These are phyloP conservation scores for Aphelenchoides avenae DNA, from an alignment of 1,140 invertebrate genomes.

Conservation along the genomic window DNA sequence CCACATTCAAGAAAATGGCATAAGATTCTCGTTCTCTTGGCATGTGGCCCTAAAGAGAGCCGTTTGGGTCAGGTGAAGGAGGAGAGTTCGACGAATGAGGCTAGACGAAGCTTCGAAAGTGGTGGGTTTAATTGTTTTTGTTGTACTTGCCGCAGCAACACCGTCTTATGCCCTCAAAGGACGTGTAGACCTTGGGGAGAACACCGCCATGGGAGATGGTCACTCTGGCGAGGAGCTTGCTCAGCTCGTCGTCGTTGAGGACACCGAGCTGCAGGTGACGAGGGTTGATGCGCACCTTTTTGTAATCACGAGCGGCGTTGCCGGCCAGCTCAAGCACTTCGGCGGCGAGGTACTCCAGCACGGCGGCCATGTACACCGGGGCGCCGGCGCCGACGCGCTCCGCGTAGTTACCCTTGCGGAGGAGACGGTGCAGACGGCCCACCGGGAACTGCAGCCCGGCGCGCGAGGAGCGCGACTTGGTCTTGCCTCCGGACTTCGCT, in stretches of 20 bases:
- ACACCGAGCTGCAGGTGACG: conserved; percentile 65
- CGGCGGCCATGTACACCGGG: conserved; percentile 70
- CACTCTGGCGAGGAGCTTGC: conserved; percentile 69
- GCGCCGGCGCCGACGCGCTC: conserved; percentile 69
- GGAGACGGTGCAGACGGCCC: conserved; percentile 62
- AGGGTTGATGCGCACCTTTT: conserved; percentile 71
- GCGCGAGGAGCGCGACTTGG: conserved; percentile 63
- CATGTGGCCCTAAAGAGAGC: no score
- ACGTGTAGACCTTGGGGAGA: conserved; percentile 73
- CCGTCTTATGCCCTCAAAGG: no score
- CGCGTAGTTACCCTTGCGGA: conserved; percentile 68
- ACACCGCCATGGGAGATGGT: conserved; percentile 80
- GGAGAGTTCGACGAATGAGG: no score
- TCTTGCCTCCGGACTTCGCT: conserved; percentile 67
- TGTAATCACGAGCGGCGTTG: conserved; percentile 64
- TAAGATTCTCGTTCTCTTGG: no score
- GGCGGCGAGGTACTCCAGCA: no score
- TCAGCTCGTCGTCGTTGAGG: conserved; percentile 35
- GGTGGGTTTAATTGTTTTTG: no score
- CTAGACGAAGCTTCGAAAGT: no score
- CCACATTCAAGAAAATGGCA: no score
- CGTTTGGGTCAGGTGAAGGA: no score
- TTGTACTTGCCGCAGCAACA: no score
- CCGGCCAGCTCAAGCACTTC: conserved; percentile 70
- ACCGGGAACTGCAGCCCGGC: conserved; percentile 64